Evolutionary conservation across 2,797 vertebrate species (phyloP).

Genomic region (Scleropages formosus): DNA sequence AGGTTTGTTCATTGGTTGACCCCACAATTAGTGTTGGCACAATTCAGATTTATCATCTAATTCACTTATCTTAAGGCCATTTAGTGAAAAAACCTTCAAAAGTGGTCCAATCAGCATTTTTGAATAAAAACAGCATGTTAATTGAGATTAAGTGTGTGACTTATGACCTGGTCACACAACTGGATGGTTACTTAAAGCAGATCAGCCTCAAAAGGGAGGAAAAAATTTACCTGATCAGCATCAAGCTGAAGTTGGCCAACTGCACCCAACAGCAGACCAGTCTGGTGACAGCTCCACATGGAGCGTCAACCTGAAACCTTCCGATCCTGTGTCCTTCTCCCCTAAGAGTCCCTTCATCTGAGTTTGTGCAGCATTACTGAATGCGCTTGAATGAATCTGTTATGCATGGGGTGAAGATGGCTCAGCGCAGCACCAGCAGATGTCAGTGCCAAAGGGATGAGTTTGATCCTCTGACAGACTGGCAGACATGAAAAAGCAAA

Average conservation of each 20-base stretch:
- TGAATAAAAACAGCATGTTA: no score
- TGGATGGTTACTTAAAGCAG: no score
- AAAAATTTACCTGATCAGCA: no score
- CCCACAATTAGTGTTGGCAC: conserved; percentile 3
- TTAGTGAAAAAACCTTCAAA: no score
- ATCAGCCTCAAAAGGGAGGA: no score
- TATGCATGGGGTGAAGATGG: background rate
- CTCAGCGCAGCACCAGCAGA: background rate
- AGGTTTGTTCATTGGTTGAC: background rate
- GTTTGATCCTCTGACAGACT: background rate
- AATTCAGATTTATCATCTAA: no score
- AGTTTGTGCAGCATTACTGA: background rate
- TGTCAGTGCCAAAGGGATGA: background rate
- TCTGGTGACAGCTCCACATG: background rate
- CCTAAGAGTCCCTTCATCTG: background rate
- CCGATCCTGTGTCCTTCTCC: background rate
- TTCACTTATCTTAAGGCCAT: no score
- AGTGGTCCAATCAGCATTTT: no score
- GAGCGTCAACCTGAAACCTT: background rate
- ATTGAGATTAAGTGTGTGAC: no score
- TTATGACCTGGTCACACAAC: no score
- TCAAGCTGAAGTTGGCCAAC: no score
- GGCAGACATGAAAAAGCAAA: background rate
- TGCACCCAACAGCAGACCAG: no score
- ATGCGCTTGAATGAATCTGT: background rate